A percentile compares a stretch with the other conserved stretches of the same genome.
phyloP scores from a whole-genome alignment of 1,140 invertebrate genomes.

The Drosophila orosa region DNA sequence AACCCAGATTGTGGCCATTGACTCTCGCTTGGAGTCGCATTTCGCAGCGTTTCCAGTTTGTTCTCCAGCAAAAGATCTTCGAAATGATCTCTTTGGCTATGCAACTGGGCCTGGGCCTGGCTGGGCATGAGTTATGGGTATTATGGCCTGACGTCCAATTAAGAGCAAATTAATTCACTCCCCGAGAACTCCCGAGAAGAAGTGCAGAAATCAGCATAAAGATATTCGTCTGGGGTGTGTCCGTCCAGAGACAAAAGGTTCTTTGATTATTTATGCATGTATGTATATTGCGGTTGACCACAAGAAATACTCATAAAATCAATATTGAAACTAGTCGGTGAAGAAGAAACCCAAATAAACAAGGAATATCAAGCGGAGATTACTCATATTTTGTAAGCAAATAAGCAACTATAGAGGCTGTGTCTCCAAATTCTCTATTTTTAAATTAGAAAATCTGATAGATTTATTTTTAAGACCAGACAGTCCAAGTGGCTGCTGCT shows the following conservation, averaged over 20 bases:
- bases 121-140: constrained; percentile 27
- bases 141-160: constrained; percentile 35
- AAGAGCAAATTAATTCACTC: constrained; percentile 45
- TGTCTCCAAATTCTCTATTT: not conserved
- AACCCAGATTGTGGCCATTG: constrained; percentile 60
- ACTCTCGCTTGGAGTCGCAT: constrained; percentile 38
- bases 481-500: constrained; percentile 13
- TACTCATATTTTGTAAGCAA: not conserved
- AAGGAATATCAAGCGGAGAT: not conserved
- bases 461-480: constrained; percentile 3
- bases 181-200: constrained; percentile 4
- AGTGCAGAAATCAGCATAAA: constrained; percentile 30
- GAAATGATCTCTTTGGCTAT: constrained; percentile 40
- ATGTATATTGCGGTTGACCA: constrained; percentile 10
- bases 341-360: not conserved
- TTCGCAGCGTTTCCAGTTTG: constrained; percentile 48
- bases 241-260: constrained; percentile 21
- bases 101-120: constrained; percentile 34
- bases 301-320: constrained; percentile 22
- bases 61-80: constrained; percentile 35
- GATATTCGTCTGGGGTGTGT: constrained; percentile 26
- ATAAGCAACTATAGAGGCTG: not conserved
- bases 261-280: constrained; percentile 25
- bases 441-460: not conserved
- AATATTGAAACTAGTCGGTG: constrained; percentile 11